Evolutionary conservation across 2,113 vertebrate species (phyloP).

Genomic region (Tretioscincus oriximinensis): DNA sequence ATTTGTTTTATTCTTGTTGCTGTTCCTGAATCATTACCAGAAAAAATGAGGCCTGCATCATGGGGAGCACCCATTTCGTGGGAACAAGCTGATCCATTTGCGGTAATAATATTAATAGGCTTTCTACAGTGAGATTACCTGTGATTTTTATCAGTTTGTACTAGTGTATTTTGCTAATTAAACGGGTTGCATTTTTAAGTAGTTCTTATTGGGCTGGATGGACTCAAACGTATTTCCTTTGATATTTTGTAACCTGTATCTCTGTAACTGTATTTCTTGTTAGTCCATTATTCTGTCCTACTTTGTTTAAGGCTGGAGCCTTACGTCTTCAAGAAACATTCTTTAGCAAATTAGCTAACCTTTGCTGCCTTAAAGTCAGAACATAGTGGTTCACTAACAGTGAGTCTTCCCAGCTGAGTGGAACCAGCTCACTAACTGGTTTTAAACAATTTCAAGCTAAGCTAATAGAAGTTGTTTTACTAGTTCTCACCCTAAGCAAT

Average conservation of each 20-base stretch:
- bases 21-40: conserved; percentile 84
- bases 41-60: conserved; percentile 87
- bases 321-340: not conserved
- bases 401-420: not conserved
- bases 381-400: not conserved
- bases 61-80: conserved; percentile 90
- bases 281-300: not conserved
- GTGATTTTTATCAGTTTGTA: not conserved
- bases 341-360: too few species aligned
- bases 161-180: not conserved
- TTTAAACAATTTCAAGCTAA: not conserved
- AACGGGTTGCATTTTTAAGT: not conserved
- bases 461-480: too few species aligned
- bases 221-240: not conserved
- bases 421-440: not conserved
- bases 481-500: too few species aligned
- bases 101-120: conserved; percentile 66
- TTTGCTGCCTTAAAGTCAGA: not conserved
- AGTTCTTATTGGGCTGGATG: too few species aligned
- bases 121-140: not conserved
- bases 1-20: conserved; percentile 88
- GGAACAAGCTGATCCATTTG: conserved; percentile 90
- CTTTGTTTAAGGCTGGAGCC: not conserved
- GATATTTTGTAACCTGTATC: not conserved
- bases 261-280: not conserved